Base-by-base conservation (phyloP, 1,140 invertebrate genomes). In the Drosophila ercepeae region DNA sequence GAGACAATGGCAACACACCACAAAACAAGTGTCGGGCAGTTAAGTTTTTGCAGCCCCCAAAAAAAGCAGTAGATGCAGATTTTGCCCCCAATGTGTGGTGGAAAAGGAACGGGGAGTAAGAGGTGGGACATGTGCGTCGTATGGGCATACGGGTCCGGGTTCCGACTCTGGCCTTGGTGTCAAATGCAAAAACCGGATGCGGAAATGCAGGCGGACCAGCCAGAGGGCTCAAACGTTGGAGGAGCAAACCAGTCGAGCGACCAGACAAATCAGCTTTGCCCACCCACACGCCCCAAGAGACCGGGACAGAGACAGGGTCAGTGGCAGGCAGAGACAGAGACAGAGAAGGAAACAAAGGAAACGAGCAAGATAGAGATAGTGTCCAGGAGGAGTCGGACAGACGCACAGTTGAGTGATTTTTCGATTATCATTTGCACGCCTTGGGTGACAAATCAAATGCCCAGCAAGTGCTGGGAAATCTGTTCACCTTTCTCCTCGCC, bases 381-480 rank as follows among this genome's bases (percentile, higher is more conserved):
- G 54, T 6, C 36, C 36, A 16, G 36, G 36, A 39, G 36, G 29
- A 44, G 63, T 45, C 39, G 53, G 32, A 36, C 48, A 74, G 73
- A 81, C 76, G 36, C 76, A 88, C 82, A 88, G 82, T 76, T 86
- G 82, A 86, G 82, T 86, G 82, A 86, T 86, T 86, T 86, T 86
- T 86, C 82, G 82, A 86, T 86, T 86, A 86, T 86, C 82, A 86
- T 86, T 86, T 86, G 82, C 76, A 86, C 82, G 82, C 82, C 82
- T 88, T 81, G 77, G 82, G 82, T 86, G 82, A 86, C 82, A 86
- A 86, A 86, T 84, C 79, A 84, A 84, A 84, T 86, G 79, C 72
- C 75, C 65, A 58, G 69, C 78, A 78, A 86, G 67, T 79, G 81
- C 79, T 79, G 58, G 78, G 71, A 72, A 79, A 77, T 67, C 44